These are phyloP conservation scores for Trichomycterus rosablanca DNA, from an alignment of 2,113 vertebrate species.

Conservation along the genomic window DNA sequence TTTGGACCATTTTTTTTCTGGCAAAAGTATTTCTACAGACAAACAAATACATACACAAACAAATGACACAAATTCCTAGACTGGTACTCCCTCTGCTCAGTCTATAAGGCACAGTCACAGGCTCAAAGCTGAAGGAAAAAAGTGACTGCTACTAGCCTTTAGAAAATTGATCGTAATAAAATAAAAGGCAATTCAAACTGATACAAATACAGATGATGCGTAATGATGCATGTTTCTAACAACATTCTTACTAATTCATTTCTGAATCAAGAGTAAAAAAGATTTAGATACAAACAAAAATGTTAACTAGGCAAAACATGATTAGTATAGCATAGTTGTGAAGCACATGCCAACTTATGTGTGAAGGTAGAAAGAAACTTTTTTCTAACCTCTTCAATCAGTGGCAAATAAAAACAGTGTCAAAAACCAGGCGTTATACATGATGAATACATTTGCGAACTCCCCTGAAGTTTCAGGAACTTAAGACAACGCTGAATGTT, in stretches of 20 bases:
- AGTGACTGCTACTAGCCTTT: conserved; percentile 43
- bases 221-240: too few relatives aligned
- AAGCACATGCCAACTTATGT: conserved; percentile 1
- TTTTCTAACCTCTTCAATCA: conserved; percentile 6
- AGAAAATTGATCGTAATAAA: conserved; percentile 10
- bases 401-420: conserved; percentile 17
- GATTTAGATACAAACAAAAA: too few relatives aligned
- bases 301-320: too few relatives aligned
- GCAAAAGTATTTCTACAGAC: too few relatives aligned
- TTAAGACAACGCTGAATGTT: conserved; percentile 37
- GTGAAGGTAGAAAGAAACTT: not conserved
- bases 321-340: conserved; percentile 12
- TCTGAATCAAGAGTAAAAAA: conserved; percentile 13
- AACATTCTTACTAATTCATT: too few relatives aligned
- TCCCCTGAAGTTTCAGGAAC: conserved; percentile 23
- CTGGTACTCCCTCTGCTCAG: conserved; percentile 33
- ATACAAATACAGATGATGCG: too few relatives aligned
- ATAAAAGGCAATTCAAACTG: not conserved
- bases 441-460: conserved; percentile 36
- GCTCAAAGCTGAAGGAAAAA: conserved; percentile 27
- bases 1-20: too few relatives aligned
- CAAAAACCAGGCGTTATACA: too few relatives aligned
- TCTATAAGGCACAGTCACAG: conserved; percentile 45
- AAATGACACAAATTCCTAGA: too few relatives aligned
- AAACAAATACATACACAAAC: too few relatives aligned